Evolutionary conservation across 2,113 vertebrate species (phyloP), one percentile per base, ranked within the genome.

Genomic region (Eubucco bourcierii): DNA sequence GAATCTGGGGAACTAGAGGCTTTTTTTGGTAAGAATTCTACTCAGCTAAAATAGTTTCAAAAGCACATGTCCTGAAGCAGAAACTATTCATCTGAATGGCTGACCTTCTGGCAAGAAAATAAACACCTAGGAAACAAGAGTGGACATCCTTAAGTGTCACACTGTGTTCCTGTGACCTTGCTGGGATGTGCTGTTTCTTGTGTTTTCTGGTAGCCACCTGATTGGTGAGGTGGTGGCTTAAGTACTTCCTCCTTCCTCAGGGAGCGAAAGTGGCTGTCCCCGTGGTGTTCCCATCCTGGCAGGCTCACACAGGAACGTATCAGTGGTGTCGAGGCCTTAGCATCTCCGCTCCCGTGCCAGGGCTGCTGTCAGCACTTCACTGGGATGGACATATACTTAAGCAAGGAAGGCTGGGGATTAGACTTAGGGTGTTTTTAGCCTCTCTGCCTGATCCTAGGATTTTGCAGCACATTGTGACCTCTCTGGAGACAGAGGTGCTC

Each of bases 401-500:
- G 83, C 50, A 50, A 79, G 53, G 59, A 28, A 87, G 73, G 63
- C 59, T 58, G 63, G 0, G 12, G 85, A 95, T 94, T 87, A 95
- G 61, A 61, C 31, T 91, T 85, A 88, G 72, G 44, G 10, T 76
- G 29, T 66, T 70, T 46, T 91, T 56, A 79, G 66, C 77, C 28
- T 47, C 75, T 81, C 84, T 83, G 3, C 39, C 53, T 67, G 2
- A 0, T 39, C 61, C 76, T 53, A 31, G 72, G 89, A 80, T 71
- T 87, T 53, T 37, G 39, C 61, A 87, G 94, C 84, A 65, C 76
- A 4, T n/a, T 20, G 68, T 86, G 90, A 94, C 93, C 87, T 80
- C 75, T 56, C 63, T 59, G 70, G 29, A 70, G 58, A 34, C 60
- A 74, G 71, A 58, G 34, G 50, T 83, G 1, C 28, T 44, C 34